Base-by-base conservation (phyloP, 2,888 invertebrate species). In the Drosophila flavopinicola region DNA sequence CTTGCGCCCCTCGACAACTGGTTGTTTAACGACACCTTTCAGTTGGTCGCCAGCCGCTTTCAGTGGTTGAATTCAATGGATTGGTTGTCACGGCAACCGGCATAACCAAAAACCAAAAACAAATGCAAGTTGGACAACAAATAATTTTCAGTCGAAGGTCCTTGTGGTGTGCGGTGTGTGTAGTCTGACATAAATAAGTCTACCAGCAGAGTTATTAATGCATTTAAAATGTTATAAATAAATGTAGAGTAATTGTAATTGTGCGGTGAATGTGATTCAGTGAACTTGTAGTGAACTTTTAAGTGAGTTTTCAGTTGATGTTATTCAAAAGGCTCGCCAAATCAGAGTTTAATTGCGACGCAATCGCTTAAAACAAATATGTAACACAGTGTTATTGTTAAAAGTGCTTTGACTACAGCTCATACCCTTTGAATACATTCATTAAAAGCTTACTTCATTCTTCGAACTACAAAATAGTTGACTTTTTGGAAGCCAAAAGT, bases 141-240 rank as follows among this genome's bases (percentile, higher is more conserved):
- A 54, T 17, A 42, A 20, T 56, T 57, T 73, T 66, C 66, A 84
- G 51, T 84, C 78, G 38, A 66, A 80, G 77, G 85, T 86, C 68
- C 70, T 66, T 39, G 27, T 27, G 17, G 11, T 39, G 27, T 27
- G 17, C 10, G 23, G 24, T 29, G 58, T 9, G 52, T 11, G 11
- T 24, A 9, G 38, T 42, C 49, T 72, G 60, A 63, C 48, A 63
- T 69, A 69, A 72, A 68, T 24, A 13, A 15, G 24, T 1, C 11
- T 27, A 11, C 20, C 10, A 33, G 10, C 15, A 10, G 15, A 24
- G 11, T 10, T 20, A 27, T 20, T 29, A 37, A 33, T 24, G 24
- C 5, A 7, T 10, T 1, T 10, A 23, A 54, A 68, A 33, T 29
- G 37, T 27, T 27, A 13, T 53, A 51, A 69, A 37, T 53, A 47